Evolutionary conservation across 1,140 invertebrate genomes (phyloP), one percentile per base, ranked within the genome.

Genomic region (Drosophila sp.): DNA sequence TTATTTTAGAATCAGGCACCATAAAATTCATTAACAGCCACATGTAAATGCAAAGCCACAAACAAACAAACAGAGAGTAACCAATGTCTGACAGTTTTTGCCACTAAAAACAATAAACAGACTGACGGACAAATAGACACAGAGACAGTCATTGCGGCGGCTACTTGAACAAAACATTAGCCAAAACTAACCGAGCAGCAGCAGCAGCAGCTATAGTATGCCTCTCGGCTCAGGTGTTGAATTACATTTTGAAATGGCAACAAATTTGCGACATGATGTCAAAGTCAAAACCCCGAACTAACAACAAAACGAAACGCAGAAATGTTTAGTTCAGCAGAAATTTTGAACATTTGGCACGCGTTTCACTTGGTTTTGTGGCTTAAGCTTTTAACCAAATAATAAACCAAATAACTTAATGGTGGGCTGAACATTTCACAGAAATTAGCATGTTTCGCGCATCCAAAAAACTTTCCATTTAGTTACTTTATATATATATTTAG

Each of bases 1-100:
- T 73, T 61, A 47, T 60, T 66, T 66, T 33, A 61, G 60, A 60
- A 50, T 60, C 35, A 62, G 56, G 47, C 54, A 17, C 64, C 84
- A 87, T 86, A 86, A 86, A 89, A 57, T 65, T 64, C 72, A 83
- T 86, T 86, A 86, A 79, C 83, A 79, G 69, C 32, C 79, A 73
- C 27, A 75, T 83, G 82, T 79, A 89, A 86, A 89, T 86, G 84
- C 80, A 62, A 5, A 25, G 27, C 55, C 47, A 29, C 55, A 11
- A 23, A 17, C 58, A 50, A 55, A n/a, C 60, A 66, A 38, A 68
- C 29, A 23, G 72, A 41, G 32, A 66, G 67, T 72, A 40, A 66
- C 67, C 71, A 67, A 56, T 79, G 58, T 70, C 40, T 67, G 3
- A 7, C 33, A 60, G 11, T 44, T 29, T 76, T 41, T 40, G 66